Evolutionary conservation across 2,113 vertebrate genomes (phyloP), one percentile per base, ranked within the genome.

Genomic region (Sula dactylatra): DNA sequence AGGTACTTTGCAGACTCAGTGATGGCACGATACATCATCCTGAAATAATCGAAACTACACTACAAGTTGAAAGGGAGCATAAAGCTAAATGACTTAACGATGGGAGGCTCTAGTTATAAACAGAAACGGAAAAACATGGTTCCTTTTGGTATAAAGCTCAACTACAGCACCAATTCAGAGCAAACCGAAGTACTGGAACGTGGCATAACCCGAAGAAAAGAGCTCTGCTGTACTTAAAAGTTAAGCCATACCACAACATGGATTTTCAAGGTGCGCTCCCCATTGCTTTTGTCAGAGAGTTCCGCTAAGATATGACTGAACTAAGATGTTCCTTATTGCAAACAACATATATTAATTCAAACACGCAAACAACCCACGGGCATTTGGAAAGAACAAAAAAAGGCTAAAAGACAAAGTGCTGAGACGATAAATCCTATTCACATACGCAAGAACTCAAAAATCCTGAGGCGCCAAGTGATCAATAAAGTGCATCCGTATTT

Each of bases 401-500:
- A 80, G 31, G 61, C 29, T 13, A 8, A 42, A 38, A 77, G 44
- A 19, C 40, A 21, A 69, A 86, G 44, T 5, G 59, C 77, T 32
- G 54, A 89, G 86, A 52, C 64, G 58, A 74, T 42, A 72, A 90
- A 89, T 26, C 71, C 89, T 80, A n/a, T 3, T 88, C 87, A 40
- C 84, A 77, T 32, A 66, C 0, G 1, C 61, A 10, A 44, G 18
- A 82, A 59, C 58, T 73, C 92, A 65, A 78, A 88, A 94, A 96
- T 81, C 70, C 44, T 15, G 84, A 88, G 92, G 93, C 54, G 45
- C 88, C 84, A 27, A 93, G 87, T 16, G 78, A 97, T 97, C 97
- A 78, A 96, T 96, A 85, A 94, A 96, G 83, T 29, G 88, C 94
- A 83, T 97, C 95, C 0, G 21, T 78, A 91, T 95, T 96, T 96